These are phyloP conservation scores for Lycaon pictus DNA, from an alignment of 2,113 vertebrate genomes.

Conservation along the genomic window DNA sequence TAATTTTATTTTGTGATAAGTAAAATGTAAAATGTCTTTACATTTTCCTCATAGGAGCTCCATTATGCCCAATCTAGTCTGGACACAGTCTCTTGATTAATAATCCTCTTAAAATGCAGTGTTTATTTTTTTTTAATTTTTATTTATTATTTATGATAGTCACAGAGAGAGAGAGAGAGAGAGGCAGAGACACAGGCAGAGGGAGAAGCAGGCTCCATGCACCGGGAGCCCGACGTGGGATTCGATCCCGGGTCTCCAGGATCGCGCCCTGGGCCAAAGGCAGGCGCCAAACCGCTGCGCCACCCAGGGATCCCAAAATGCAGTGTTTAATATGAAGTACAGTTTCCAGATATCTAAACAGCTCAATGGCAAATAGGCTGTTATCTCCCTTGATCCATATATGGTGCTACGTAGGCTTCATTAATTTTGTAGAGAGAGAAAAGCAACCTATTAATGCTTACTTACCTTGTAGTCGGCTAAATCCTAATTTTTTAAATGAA, in stretches of 20 bases:
- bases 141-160: too few species aligned
- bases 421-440: neutral
- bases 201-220: too few species aligned
- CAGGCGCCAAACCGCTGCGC: too few species aligned
- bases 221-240: too few species aligned
- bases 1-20: neutral
- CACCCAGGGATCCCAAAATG: neutral
- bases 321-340: neutral
- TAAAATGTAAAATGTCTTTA: neutral
- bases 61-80: neutral
- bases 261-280: too few species aligned
- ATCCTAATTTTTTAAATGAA: neutral
- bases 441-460: slow-evolving; percentile 4
- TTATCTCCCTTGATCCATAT: neutral
- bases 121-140: neutral
- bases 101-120: neutral
- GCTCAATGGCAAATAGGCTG: neutral
- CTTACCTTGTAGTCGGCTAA: slow-evolving; percentile 8
- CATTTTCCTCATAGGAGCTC: neutral
- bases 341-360: slow-evolving; percentile 30
- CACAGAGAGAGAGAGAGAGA: too few species aligned
- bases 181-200: too few species aligned
- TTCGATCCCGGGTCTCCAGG: too few species aligned
- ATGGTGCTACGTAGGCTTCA: neutral
- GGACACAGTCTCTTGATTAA: slow-evolving; percentile 27